Evolutionary conservation across 1,140 invertebrate species (phyloP).

Genomic region (Tetragonula clypearis): DNA sequence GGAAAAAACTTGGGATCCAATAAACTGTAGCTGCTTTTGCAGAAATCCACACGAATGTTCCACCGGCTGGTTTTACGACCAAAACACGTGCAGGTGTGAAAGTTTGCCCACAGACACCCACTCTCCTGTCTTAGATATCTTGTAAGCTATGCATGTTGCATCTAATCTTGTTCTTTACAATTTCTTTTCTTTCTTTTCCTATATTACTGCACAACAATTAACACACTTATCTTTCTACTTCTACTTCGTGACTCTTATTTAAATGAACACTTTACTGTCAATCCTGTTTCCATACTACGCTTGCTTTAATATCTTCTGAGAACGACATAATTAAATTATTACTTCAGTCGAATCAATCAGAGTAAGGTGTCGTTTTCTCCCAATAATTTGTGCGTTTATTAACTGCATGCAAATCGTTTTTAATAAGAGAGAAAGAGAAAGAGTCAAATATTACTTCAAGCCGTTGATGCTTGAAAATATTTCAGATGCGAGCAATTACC

Average conservation of each 20-base stretch:
- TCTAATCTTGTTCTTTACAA: neutral
- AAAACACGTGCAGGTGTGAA: slow-evolving; percentile 84
- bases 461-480: slow-evolving; percentile 21
- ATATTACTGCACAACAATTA: neutral
- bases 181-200: neutral
- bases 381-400: neutral
- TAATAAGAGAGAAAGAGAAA: neutral
- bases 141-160: slow-evolving; percentile 47
- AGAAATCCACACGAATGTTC: slow-evolving; percentile 82
- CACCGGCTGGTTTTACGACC: slow-evolving; percentile 84
- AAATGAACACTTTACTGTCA: neutral
- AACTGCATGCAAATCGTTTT: neutral
- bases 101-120: neutral
- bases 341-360: neutral
- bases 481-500: slow-evolving; percentile 52
- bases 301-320: neutral
- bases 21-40: slow-evolving; percentile 84
- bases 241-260: too few relatives aligned
- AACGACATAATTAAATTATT: neutral
- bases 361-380: neutral
- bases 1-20: slow-evolving; percentile 84
- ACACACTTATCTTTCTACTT: neutral
- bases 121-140: slow-evolving; percentile 35
- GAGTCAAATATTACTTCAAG: neutral
- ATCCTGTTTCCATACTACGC: neutral